Evolutionary conservation across 1,140 invertebrate species (phyloP), one percentile per base, ranked within the genome.

Genomic region (Drosophila parvula): DNA sequence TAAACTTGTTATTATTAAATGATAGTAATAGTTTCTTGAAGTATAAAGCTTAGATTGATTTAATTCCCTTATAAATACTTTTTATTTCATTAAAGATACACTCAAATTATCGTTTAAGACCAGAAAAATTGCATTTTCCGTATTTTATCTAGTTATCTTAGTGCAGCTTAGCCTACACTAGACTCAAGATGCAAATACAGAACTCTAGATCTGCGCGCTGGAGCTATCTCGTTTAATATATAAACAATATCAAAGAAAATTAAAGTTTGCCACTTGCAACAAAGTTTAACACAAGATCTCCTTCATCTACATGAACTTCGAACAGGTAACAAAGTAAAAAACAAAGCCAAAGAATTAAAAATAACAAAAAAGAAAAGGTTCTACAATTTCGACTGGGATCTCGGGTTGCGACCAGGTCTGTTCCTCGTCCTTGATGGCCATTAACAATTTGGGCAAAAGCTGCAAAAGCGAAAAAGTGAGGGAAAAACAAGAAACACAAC

Each of bases 401-500:
- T 77, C 63, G 43, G 38, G 56, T 75, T 75, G 55, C 71, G 40
- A 16, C 36, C 30, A 67, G 43, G 11, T 36, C 32, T 38, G 38
- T 32, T 36, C n/a, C 53, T 65, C 56, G 45, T 68, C 57, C 74
- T 78, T 78, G 76, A 78, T 73, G 71, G 34, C 77, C 75, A 79
- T 79, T 79, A 74, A 79, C 75, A 79, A 79, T 79, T 79, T 79
- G 77, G 77, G 77, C 53, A 67, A 79, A 50, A 79, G 64, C 74
- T 78, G 51, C 28, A 40, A 50, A 50, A 50, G 48, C 36, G 14
- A 77, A 48, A 38, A 44, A 67, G 30, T 36, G 18, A 2, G n/a
- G 5, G 36, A 36, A 64, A 44, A 27, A 48, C 45, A 11, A 53
- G 44, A 45, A 62, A 38, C 45, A 14, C 14, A 58, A 58, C 50